Base-by-base conservation (phyloP, 1,140 invertebrate species). In the Portunus trituberculatus region DNA sequence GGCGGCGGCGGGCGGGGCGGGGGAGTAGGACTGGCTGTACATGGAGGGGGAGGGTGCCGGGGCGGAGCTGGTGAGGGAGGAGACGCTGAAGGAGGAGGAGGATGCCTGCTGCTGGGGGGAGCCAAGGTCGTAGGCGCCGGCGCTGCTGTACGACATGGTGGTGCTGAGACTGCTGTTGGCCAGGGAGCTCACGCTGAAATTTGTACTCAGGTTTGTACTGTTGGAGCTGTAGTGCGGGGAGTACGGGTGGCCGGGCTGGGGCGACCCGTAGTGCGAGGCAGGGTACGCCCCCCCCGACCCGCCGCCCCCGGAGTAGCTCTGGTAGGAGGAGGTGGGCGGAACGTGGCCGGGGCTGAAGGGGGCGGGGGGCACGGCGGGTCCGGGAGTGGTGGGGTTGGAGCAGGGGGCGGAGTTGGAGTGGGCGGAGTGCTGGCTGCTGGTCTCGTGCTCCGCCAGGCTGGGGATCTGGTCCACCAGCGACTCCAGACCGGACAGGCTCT, bases 391-490 rank as follows among this genome's bases (percentile, higher is more conserved):
- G 88, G 96, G 91, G 94, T 96, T 94, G 89, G 84, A 91, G 95
- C 93, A 94, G 20, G 91, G 95, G 93, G 86, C 96, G 52, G 96
- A 94, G 59, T 96, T 96, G 32, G 95, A 94, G 89, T 96, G 94
- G 28, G 94, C 96, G 76, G 95, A 96, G 59, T 95, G 96, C 39
- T 94, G 96, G 93, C 96, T 96, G 93, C 76, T 95, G 31, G 93
- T 95, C 90, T 97, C 97, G 91, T 96, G 96, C 91, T 98, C 98
- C 84, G 98, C 98, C 97, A 99, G 98, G 96, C 98, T 98, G 10
- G 98, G 98, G 97, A 99, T 99, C 97, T 99, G 98, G 97, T 99
- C 98, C 31, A 99, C 98, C 14, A 99, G 97, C 28, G 98, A 99
- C 97, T 99, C 98, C 6, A 99, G 97, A 59, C 98, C 98, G 12